Evolutionary conservation across 2,797 vertebrate species (phyloP).

Genomic region (Linurgus olivaceus): DNA sequence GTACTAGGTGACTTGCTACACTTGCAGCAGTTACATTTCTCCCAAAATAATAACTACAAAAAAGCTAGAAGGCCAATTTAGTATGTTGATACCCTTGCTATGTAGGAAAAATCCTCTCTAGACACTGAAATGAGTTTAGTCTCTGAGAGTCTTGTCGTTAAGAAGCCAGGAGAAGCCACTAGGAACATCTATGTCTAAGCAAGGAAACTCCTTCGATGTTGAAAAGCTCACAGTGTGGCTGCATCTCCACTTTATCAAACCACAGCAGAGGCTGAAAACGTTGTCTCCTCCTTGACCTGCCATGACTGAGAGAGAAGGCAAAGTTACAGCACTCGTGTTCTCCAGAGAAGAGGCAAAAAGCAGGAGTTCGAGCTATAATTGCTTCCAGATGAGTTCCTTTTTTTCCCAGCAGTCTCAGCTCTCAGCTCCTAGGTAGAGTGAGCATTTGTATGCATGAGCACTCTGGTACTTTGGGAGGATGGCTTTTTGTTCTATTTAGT

Average conservation of each 20-base stretch:
- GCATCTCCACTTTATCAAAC: accelerated
- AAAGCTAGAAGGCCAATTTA: background rate
- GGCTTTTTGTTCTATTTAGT: background rate
- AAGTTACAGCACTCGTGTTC: background rate
- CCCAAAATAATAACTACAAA: background rate
- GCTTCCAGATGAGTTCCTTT: background rate
- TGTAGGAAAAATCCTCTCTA: background rate
- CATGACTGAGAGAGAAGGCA: accelerated
- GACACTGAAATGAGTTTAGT: background rate
- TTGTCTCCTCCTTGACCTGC: background rate
- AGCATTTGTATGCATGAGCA: background rate
- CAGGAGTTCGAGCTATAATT: accelerated
- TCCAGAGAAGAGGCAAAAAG: background rate
- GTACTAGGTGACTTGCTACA: background rate
- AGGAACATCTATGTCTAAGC: background rate
- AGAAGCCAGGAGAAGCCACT: background rate
- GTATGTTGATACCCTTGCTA: background rate
- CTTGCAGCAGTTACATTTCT: background rate
- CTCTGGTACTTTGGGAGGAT: background rate
- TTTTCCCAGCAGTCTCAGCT: background rate
- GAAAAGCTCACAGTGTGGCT: accelerated
- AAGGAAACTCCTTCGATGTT: background rate
- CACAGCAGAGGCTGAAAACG: background rate
- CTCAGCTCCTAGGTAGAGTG: background rate
- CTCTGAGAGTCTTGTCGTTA: background rate